These are phyloP conservation scores for Leptoclinus maculatus DNA, from an alignment of 2,797 vertebrate species.

Conservation along the genomic window DNA sequence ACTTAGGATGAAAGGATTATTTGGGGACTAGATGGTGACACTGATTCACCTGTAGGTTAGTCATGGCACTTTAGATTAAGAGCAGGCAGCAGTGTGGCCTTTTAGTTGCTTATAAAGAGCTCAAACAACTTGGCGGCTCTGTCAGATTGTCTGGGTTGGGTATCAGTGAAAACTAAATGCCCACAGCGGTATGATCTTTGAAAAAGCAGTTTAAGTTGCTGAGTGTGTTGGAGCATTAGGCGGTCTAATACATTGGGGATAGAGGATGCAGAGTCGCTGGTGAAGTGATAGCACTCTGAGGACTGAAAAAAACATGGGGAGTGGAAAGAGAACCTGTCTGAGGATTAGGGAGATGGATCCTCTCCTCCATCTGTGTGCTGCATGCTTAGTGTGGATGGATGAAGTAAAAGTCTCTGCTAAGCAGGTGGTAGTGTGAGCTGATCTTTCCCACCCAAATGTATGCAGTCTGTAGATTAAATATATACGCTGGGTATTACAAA, in stretches of 20 bases:
- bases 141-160: constrained; percentile 36
- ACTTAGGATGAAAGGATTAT: constrained; percentile 76
- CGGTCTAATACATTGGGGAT: constrained; percentile 66
- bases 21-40: constrained; percentile 46
- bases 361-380: constrained; percentile 74
- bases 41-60: constrained; percentile 69
- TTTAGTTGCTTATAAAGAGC: constrained; percentile 42
- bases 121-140: constrained; percentile 34
- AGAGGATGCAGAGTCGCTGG: constrained; percentile 49
- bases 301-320: constrained; percentile 43
- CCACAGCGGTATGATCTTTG: constrained; percentile 41
- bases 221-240: constrained; percentile 65
- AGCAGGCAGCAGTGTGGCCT: constrained; percentile 33
- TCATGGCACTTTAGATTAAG: constrained; percentile 58
- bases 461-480: constrained; percentile 75
- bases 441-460: constrained; percentile 77
- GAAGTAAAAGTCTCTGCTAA: constrained; percentile 54
- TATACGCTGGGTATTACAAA: constrained; percentile 62
- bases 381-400: constrained; percentile 66
- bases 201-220: constrained; percentile 70
- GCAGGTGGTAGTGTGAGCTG: constrained; percentile 64
- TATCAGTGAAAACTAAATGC: constrained; percentile 54
- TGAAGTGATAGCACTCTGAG: constrained; percentile 62
- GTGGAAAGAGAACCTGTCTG: constrained; percentile 43
- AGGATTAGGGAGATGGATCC: constrained; percentile 78